Conservation (phyloP, 2,113 vertebrate species). For the Dendropsophus ebraccatus region DNA sequence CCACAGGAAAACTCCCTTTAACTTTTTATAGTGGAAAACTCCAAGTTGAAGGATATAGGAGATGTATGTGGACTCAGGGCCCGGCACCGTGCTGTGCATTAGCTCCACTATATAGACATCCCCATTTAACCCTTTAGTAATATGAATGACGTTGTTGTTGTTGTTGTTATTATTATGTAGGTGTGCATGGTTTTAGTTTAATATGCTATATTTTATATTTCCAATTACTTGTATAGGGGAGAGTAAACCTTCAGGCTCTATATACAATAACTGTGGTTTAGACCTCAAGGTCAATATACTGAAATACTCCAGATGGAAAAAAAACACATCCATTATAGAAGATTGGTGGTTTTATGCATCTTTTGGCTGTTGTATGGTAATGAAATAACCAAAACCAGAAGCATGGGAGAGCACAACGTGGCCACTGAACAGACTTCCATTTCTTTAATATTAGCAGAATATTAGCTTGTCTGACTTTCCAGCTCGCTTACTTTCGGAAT, state of each 20-base stretch:
- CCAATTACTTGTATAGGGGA: background rate
- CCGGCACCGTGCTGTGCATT: background rate
- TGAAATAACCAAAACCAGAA: conserved; percentile 60
- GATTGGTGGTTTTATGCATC: conserved; percentile 59
- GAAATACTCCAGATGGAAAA: conserved; percentile 48
- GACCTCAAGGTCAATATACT: conserved; percentile 54
- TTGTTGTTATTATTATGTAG: background rate
- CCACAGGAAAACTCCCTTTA: background rate
- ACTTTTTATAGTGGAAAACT: background rate
- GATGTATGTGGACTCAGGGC: background rate
- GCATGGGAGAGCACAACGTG: conserved; percentile 33
- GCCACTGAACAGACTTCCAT: conserved; percentile 55
- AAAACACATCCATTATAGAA: conserved; percentile 55
- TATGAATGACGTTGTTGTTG: background rate
- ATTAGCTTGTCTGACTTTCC: conserved; percentile 58
- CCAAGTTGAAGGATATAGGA: background rate
- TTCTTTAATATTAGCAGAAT: conserved; percentile 58
- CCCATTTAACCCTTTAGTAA: background rate
- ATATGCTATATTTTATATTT: background rate
- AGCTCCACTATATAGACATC: background rate
- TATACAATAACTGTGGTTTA: conserved; percentile 43
- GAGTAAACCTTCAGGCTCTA: background rate
- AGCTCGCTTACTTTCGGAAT: conserved; percentile 52
- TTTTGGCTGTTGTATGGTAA: conserved; percentile 54
- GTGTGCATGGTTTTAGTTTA: background rate